Conservation (phyloP, 2,888 invertebrate genomes). For the Lordiphosa andalusiaca region DNA sequence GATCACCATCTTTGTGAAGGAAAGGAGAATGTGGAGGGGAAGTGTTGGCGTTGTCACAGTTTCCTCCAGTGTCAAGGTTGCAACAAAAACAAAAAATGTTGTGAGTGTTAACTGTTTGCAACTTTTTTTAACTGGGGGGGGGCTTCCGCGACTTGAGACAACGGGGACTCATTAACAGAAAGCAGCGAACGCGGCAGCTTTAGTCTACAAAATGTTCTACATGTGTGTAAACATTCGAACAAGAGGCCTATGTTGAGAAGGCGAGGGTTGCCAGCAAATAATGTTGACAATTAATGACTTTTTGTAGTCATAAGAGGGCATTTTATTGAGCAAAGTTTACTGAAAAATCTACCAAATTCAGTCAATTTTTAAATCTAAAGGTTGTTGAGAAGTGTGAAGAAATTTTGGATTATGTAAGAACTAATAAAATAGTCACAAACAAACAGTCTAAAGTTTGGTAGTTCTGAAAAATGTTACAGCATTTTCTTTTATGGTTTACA, state of each 20-base stretch:
- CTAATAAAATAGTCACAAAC: no score
- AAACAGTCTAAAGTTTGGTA: no score
- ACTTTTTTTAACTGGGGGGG: conserved; percentile 19
- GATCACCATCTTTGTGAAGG: conserved; percentile 37
- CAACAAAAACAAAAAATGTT: background rate
- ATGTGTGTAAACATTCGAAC: conserved; percentile 9
- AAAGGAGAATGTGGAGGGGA: conserved; percentile 5
- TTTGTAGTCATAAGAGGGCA: background rate
- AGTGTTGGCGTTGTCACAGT: conserved; percentile 10
- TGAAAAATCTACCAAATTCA: no score
- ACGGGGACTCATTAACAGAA: conserved; percentile 49
- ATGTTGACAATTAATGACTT: background rate
- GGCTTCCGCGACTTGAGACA: conserved; percentile 34
- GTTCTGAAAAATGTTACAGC: no score
- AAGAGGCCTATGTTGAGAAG: conserved; percentile 14
- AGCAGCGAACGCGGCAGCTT: conserved; percentile 19
- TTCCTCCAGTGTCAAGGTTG: conserved; percentile 57
- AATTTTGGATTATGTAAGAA: no score
- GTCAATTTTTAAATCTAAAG: no score
- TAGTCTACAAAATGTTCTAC: conserved; percentile 6
- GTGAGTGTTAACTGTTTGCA: conserved; percentile 43
- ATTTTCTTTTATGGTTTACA: no score
- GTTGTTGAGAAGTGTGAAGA: no score
- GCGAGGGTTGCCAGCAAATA: conserved; percentile 2
- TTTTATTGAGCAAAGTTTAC: no score